Evolutionary conservation across 1,140 invertebrate species (phyloP).

Genomic region (Tribolium castaneum): DNA sequence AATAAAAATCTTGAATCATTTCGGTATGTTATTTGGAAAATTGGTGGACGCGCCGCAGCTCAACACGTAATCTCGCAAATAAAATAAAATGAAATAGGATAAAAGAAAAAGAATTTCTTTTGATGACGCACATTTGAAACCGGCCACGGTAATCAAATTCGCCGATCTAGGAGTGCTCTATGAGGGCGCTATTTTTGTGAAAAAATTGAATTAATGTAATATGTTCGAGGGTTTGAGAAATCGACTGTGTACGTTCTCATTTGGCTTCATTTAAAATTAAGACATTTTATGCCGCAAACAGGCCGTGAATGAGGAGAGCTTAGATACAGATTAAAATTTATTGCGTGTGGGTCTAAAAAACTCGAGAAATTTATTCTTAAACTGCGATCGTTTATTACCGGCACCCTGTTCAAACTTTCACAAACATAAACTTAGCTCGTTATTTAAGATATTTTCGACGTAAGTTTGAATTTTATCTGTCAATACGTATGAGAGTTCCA

Average conservation of each 20-base stretch:
- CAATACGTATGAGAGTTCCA: neutral
- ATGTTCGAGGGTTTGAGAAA: neutral
- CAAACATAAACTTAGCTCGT: conserved; percentile 7
- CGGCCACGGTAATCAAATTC: neutral
- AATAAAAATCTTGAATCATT: too few species aligned
- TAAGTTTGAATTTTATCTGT: conserved; percentile 11
- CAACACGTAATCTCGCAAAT: neutral
- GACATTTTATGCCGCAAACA: conserved; percentile 1
- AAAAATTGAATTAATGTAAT: neutral
- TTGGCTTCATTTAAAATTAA: neutral
- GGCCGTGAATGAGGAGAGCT: neutral
- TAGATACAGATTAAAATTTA: conserved; percentile 6
- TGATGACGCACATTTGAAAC: neutral
- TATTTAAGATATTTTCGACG: neutral
- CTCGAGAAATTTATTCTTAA: conserved; percentile 9
- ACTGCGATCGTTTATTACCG: conserved; percentile 18
- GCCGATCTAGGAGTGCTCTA: neutral
- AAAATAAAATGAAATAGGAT: neutral
- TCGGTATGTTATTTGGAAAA: too few species aligned
- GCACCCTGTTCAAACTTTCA: neutral
- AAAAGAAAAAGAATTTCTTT: neutral
- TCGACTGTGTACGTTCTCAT: neutral
- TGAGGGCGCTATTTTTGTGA: neutral
- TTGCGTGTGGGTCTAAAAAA: conserved; percentile 10
- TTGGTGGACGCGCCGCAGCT: too few species aligned